Percentiles rank a stretch among this genome's conserved stretches.
Conservation (phyloP, 2,113 vertebrate species). For the Paradisaea rubra region DNA sequence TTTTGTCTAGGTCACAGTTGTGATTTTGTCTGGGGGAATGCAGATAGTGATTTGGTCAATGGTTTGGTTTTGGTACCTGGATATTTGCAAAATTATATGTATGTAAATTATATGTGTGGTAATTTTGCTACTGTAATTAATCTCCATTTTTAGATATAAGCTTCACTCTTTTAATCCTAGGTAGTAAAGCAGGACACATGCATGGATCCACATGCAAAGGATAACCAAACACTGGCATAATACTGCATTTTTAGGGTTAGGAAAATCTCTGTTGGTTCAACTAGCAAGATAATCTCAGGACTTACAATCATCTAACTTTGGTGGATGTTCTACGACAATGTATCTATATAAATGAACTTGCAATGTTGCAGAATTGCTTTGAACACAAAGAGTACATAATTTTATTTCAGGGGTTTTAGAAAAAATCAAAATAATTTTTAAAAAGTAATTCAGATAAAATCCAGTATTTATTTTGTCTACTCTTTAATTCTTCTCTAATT, state of each 20-base stretch:
- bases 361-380: background rate
- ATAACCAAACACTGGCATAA: background rate
- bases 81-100: background rate
- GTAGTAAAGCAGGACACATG: background rate
- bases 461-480: background rate
- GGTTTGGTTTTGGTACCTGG: background rate
- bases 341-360: background rate
- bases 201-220: background rate
- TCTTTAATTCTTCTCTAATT: background rate
- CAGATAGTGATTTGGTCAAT: background rate
- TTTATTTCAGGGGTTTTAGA: background rate
- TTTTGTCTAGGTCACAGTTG: background rate
- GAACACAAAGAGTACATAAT: accelerated
- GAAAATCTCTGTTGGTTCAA: background rate
- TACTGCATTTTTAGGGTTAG: background rate
- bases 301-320: background rate
- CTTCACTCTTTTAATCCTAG: background rate
- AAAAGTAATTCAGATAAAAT: background rate
- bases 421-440: accelerated
- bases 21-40: background rate
- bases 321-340: background rate
- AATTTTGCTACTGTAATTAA: background rate
- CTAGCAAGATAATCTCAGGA: background rate
- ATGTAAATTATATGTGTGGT: background rate
- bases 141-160: background rate